A percentile compares a stretch with the other conserved stretches of the same genome.
phyloP scores from a whole-genome alignment of 1,140 invertebrate genomes.

The Pseudomyrmex gracilis region DNA sequence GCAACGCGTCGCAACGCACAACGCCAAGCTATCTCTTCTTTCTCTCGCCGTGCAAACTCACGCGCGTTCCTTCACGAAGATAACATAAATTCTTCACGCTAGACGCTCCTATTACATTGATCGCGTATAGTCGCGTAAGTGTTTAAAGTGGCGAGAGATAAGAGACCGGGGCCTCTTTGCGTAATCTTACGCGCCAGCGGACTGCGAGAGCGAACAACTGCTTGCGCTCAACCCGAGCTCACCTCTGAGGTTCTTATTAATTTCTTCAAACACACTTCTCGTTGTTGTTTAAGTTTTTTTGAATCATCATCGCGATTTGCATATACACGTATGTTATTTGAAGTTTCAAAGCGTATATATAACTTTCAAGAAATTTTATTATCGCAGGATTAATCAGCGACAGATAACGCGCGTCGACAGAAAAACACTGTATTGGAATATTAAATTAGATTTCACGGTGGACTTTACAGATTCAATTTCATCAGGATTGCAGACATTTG shows the following conservation, averaged over 20 bases:
- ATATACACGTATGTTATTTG: too few species aligned
- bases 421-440: too few species aligned
- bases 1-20: background rate
- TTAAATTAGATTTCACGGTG: too few species aligned
- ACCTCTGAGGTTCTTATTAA: conserved; percentile 12
- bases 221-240: background rate
- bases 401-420: too few species aligned
- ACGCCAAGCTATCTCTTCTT: background rate
- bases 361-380: too few species aligned
- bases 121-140: background rate
- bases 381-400: too few species aligned
- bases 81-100: conserved; percentile 5
- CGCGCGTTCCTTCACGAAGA: background rate
- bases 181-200: background rate
- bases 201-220: background rate
- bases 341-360: too few species aligned
- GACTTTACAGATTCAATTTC: too few species aligned
- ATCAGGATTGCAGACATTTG: too few species aligned
- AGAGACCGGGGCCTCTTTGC: conserved; percentile 7
- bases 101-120: conserved; percentile 22
- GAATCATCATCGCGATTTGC: too few species aligned
- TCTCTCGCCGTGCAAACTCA: background rate
- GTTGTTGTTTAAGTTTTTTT: too few species aligned
- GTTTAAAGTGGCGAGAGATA: conserved; percentile 25
- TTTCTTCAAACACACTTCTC: conserved; percentile 1